Percentiles rank a stretch among this genome's conserved stretches.
Evolutionary conservation across 1,140 invertebrate species (phyloP).

Genomic region (Formica exsecta): DNA sequence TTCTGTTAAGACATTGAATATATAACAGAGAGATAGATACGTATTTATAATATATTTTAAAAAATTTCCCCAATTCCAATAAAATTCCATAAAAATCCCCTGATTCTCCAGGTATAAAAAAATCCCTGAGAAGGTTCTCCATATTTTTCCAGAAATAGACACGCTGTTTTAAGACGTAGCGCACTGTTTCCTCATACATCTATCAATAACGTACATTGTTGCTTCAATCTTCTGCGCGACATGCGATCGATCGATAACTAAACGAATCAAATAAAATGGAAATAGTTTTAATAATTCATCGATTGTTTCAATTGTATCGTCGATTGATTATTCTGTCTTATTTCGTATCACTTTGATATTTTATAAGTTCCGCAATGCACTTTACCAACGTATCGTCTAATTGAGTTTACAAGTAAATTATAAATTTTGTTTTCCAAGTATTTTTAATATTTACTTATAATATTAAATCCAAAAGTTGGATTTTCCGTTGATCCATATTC

Average conservation of each 20-base stretch:
- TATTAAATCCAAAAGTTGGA: background rate
- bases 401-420: background rate
- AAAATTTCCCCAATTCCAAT: no score
- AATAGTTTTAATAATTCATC: background rate
- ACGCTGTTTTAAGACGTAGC: background rate
- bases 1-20: no score
- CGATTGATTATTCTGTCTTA: background rate
- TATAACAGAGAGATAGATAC: no score
- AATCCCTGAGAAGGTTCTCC: no score
- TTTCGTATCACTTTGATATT: background rate
- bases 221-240: background rate
- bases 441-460: background rate
- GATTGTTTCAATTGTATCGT: background rate
- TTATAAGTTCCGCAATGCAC: background rate
- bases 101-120: no score
- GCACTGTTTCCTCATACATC: slow-evolving; percentile 9
- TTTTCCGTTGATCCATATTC: background rate
- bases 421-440: background rate
- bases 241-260: background rate
- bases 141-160: no score
- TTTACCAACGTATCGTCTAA: background rate
- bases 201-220: background rate
- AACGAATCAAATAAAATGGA: background rate
- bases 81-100: no score
- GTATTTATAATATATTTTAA: no score